A percentile compares a stretch with the other conserved stretches of the same genome.
phyloP scores from a whole-genome alignment of 2,888 invertebrate genomes.

The Clivina fossor region DNA sequence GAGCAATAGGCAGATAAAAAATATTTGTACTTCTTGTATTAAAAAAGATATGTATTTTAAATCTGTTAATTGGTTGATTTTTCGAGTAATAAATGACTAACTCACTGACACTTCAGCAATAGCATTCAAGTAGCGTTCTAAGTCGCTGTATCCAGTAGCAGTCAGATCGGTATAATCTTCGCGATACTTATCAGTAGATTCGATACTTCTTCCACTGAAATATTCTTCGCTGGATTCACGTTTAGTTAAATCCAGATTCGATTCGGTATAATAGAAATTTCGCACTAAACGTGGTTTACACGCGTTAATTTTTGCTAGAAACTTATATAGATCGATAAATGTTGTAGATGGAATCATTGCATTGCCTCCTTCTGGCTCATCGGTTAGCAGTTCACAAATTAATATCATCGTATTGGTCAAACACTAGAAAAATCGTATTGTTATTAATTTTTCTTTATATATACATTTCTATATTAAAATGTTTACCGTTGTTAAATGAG shows the following conservation, averaged over 20 bases:
- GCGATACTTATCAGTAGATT: too few species aligned
- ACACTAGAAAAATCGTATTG: conserved; percentile 61
- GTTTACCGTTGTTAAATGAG: conserved; percentile 66
- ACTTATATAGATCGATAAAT: conserved; percentile 63
- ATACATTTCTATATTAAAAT: too few species aligned
- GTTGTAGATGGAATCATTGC: conserved; percentile 68
- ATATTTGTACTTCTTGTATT: too few species aligned
- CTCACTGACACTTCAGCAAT: too few species aligned
- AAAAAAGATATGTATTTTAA: too few species aligned
- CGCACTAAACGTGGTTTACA: conserved; percentile 49
- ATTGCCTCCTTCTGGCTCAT: conserved; percentile 82
- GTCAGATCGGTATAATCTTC: too few species aligned
- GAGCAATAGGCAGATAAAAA: too few species aligned
- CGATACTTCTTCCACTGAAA: too few species aligned
- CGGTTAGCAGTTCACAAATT: conserved; percentile 78
- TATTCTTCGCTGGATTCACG: too few species aligned
- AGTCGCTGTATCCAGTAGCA: conserved; percentile 4
- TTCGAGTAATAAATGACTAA: too few species aligned
- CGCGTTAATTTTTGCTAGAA: conserved; percentile 61
- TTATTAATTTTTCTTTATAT: too few species aligned
- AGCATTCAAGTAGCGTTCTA: conserved; percentile 1
- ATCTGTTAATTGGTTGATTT: too few species aligned
- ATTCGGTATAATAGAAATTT: conserved; percentile 49
- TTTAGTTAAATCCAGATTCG: conserved; percentile 43
- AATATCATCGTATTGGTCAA: conserved; percentile 77